Base-by-base conservation (phyloP, 2,113 vertebrate genomes). In the Tachycineta bicolor region DNA sequence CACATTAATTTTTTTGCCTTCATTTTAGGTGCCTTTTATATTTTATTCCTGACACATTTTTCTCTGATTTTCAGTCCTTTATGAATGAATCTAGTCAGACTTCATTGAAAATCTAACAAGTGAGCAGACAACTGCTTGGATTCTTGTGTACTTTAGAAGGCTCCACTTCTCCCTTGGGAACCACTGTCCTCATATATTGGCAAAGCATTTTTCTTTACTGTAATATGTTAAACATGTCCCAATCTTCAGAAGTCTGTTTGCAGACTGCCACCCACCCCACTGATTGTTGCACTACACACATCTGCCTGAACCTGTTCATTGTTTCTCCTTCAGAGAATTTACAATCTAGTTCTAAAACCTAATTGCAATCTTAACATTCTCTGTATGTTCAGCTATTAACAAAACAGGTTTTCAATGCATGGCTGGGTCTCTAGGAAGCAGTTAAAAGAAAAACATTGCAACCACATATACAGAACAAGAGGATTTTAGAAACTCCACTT, bases 21-120 rank as follows among this genome's bases (percentile, higher is more conserved):
- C 49, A 49, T 41, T 87, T 94, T 75, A 78, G 31, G 15, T n/a
- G 19, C 49, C 60, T 67, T 90, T 94, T 68, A 20, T 34, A 55
- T 37, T 68, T 81, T 17, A 58, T 43, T 89, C 58, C 53, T 41
- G 25, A 68, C 33, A 52, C 19, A 87, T 49, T 84, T 91, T 44
- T 76, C 74, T 78, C 60, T 2, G 3, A 50, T 85, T 91, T 75
- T 69, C 37, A 89, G 46, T 62, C 69, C 52, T 34, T 63, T 87
- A 91, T 33, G 28, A 89, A 87, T 55, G 9, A 92, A 82, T 93
- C 37, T 5, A 15, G 44, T 41, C 78, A 94, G 44, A 68, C 37
- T 84, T 75, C 88, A 94, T 5, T 83, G 77, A 95, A 92, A 92
- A 87, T 76, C 89, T 83, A 93, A 78, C 37, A 89, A 87, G n/a